Conservation (phyloP, 1,140 invertebrate genomes). For the Eurosta solidaginis region DNA sequence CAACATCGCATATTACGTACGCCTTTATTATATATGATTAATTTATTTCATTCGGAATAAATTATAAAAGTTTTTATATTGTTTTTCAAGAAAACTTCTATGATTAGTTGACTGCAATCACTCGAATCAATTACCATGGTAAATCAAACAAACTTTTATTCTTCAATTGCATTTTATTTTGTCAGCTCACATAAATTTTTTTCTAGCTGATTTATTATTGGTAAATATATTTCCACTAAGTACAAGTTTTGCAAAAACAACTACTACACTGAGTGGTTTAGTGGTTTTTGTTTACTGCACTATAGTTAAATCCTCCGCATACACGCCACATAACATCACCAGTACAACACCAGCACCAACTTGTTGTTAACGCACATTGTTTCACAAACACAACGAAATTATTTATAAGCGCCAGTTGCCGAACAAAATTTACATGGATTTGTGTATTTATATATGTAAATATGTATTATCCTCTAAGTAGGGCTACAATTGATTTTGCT, state of each 20-base stretch:
- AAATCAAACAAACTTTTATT: neutral
- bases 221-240: neutral
- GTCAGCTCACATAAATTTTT: neutral
- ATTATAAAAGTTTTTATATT: no score
- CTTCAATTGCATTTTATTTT: neutral
- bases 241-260: neutral
- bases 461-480: neutral
- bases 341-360: no score
- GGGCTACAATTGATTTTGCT: neutral
- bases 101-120: neutral
- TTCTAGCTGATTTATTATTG: neutral
- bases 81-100: no score
- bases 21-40: no score
- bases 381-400: no score
- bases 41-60: no score
- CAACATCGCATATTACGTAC: no score
- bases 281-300: neutral
- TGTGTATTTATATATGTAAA: neutral
- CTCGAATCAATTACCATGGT: neutral
- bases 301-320: no score
- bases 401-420: neutral
- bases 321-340: no score
- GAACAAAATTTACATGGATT: neutral
- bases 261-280: no score
- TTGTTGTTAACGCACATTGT: no score